These are phyloP conservation scores for Labeo catla DNA, from an alignment of 2,113 vertebrate species.

Conservation along the genomic window DNA sequence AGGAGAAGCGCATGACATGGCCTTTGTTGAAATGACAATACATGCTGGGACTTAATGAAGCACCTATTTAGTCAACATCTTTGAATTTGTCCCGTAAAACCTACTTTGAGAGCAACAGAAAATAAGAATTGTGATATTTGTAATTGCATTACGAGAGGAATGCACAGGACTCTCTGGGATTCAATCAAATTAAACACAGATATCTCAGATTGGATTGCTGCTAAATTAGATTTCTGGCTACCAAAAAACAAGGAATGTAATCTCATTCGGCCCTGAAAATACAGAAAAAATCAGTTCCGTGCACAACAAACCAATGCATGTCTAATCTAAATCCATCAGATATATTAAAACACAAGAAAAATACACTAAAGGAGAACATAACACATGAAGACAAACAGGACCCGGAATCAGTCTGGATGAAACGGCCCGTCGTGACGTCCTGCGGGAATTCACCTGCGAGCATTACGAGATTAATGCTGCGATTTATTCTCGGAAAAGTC, in stretches of 20 bases:
- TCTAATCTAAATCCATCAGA: constrained; percentile 64
- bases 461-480: constrained; percentile 12
- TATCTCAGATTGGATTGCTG: constrained; percentile 69
- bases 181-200: constrained; percentile 63
- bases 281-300: constrained; percentile 57
- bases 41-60: constrained; percentile 51
- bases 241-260: constrained; percentile 58
- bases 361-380: constrained; percentile 12
- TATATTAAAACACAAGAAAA: constrained; percentile 66
- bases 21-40: constrained; percentile 52
- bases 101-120: constrained; percentile 45
- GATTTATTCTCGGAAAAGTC: not conserved
- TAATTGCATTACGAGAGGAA: constrained; percentile 59
- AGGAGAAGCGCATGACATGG: not conserved
- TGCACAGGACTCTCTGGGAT: constrained; percentile 56
- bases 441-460: constrained; percentile 5
- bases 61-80: constrained; percentile 54
- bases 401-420: constrained; percentile 19
- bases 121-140: constrained; percentile 60
- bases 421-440: not conserved
- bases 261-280: constrained; percentile 63
- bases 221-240: constrained; percentile 70
- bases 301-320: constrained; percentile 49
- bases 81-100: constrained; percentile 47
- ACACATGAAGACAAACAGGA: constrained; percentile 31